These are phyloP conservation scores for Eira barbara DNA, from an alignment of 2,113 vertebrate species.

Conservation along the genomic window DNA sequence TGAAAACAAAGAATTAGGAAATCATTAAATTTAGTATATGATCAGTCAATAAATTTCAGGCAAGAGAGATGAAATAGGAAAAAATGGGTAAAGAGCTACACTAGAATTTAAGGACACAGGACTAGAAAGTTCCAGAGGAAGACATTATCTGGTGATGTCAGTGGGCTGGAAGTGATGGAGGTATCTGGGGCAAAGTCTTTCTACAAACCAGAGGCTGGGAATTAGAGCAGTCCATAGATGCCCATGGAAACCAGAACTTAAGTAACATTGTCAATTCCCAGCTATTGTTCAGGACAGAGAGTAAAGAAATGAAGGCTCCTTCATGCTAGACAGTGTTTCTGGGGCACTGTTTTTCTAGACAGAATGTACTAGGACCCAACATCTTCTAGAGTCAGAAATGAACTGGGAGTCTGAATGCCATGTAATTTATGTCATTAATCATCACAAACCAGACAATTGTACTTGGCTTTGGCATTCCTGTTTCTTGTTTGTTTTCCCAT, in stretches of 20 bases:
- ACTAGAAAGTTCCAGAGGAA: not conserved
- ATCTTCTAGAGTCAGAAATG: not conserved
- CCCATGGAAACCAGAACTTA: not conserved
- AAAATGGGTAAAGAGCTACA: not conserved
- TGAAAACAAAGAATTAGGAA: not conserved
- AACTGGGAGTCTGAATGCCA: not conserved
- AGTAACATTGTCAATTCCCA: not conserved
- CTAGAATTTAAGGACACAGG: not conserved
- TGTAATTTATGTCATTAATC: not conserved
- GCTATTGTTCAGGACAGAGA: not conserved
- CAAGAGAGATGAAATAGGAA: not conserved
- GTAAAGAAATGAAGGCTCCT: not conserved
- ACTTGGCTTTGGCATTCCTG: not conserved
- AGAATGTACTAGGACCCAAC: not conserved
- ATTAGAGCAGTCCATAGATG: not conserved
- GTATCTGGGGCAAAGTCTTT: not conserved
- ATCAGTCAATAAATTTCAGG: not conserved
- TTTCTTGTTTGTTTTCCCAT: not conserved
- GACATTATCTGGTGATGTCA: not conserved
- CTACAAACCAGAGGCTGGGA: not conserved
- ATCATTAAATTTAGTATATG: not conserved
- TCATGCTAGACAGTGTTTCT: not conserved
- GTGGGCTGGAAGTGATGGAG: not conserved
- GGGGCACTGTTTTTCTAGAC: not conserved
- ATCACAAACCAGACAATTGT: not conserved